These are phyloP conservation scores for Brenthis daphne DNA, from an alignment of 2,888 invertebrate genomes.

Conservation along the genomic window DNA sequence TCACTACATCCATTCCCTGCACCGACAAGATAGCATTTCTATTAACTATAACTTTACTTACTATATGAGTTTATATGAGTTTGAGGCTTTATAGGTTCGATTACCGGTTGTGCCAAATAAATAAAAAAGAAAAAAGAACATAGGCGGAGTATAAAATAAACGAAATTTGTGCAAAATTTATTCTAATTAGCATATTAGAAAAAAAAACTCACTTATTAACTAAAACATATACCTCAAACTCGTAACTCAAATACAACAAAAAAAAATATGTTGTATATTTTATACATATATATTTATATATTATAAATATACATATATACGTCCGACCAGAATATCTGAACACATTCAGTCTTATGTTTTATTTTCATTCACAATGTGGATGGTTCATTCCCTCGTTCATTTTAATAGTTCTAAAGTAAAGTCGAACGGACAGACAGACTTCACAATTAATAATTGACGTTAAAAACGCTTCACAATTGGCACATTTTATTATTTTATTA, in stretches of 20 bases:
- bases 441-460: neutral
- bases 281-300: neutral
- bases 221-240: conserved; percentile 5
- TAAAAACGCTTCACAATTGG: conserved; percentile 5
- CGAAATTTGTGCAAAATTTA: conserved; percentile 6
- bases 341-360: conserved; percentile 15
- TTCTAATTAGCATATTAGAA: neutral
- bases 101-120: conserved; percentile 5
- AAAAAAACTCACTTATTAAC: neutral
- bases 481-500: conserved; percentile 5
- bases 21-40: neutral
- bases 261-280: conserved; percentile 1
- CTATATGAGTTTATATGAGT: conserved; percentile 6
- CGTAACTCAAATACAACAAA: conserved; percentile 3
- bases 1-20: too few species aligned
- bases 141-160: conserved; percentile 9
- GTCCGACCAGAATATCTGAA: conserved; percentile 24
- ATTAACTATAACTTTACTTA: neutral
- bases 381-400: neutral
- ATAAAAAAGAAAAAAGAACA: neutral
- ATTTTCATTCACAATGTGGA: neutral
- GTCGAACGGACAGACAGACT: neutral
- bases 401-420: neutral
- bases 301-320: neutral
- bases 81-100: neutral